Evolutionary conservation across 2,113 vertebrate genomes (phyloP), one percentile per base, ranked within the genome.

Genomic region (Cynopterus brachyotis): DNA sequence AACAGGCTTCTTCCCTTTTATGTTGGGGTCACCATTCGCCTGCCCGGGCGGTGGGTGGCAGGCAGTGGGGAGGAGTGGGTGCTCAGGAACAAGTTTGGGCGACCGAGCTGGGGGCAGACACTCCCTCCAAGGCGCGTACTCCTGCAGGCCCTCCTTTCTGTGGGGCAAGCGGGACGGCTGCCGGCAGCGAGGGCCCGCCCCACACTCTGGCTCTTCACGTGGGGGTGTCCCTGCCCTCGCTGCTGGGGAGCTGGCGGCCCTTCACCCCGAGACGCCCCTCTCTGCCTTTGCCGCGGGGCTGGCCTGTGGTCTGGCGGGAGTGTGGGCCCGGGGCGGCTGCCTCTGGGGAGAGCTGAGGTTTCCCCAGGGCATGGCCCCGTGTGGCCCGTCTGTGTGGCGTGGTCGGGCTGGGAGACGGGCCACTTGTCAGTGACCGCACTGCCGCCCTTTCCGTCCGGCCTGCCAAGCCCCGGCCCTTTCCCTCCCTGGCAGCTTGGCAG

Each of bases 401-500:
- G 35, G 13, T 15, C 2, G 66, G 69, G 4, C n/a, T 30, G 59
- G 82, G 69, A 95, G 62, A 86, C 6, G 2, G 80, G 79, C 53
- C n/a, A 4, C 70, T 40, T 69, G 28, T 75, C 89, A 82, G 28
- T 80, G 97, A 94, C 62, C 37, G 26, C 4, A 40, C 86, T 91
- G 64, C 72, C 12, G 81, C 67, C 59, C 75, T 79, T 72, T 60
- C 59, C 53, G 11, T 19, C 45, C 45, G 10, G 35, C 72, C 57
- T 5, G 72, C 79, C 67, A 10, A 57, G 62, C 96, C 17, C 75
- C 30, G 66, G 83, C 53, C 93, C 76, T 12, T 24, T 64, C 94
- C 35, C 75, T 93, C 78, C 67, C 73, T 55, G 53, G 81, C 55
- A 59, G 92, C 94, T 95, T 89, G 96, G 95, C 89, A 95, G 83